These are phyloP conservation scores for Pongo pygmaeus DNA, from an alignment of 2,113 vertebrate genomes.

Conservation along the genomic window DNA sequence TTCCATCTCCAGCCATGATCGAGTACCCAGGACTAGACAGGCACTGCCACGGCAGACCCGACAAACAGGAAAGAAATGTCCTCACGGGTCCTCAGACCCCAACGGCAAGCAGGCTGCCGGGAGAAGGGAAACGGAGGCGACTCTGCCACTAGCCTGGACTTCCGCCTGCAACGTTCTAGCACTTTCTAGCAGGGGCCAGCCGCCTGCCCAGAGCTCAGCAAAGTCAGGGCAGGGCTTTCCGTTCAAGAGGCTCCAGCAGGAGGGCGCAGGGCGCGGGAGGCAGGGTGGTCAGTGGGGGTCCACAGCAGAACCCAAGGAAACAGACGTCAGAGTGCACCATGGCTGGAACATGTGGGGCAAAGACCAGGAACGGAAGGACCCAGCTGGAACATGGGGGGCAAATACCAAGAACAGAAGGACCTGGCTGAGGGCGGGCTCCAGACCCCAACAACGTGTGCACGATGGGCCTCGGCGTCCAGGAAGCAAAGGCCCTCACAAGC, in stretches of 20 bases:
- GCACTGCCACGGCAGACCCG: no score
- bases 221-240: background rate
- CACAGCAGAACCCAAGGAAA: background rate
- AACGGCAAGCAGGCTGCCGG: background rate
- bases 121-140: background rate
- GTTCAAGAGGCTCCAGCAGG: no score
- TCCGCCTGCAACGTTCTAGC: background rate
- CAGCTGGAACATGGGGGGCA: no score
- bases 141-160: background rate
- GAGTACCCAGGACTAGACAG: background rate
- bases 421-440: background rate
- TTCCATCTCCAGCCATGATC: background rate
- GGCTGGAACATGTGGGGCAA: background rate
- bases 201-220: rapidly evolving
- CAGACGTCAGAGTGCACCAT: rapidly evolving
- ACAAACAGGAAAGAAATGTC: background rate
- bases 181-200: background rate
- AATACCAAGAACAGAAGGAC: background rate
- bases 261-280: no score
- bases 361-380: background rate
- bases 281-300: background rate
- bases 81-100: no score
- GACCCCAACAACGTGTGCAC: background rate
- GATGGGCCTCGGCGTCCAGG: background rate
- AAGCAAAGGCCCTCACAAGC: background rate